Evolutionary conservation across 1,140 invertebrate species (phyloP).

Genomic region (Papilio polyxenes): DNA sequence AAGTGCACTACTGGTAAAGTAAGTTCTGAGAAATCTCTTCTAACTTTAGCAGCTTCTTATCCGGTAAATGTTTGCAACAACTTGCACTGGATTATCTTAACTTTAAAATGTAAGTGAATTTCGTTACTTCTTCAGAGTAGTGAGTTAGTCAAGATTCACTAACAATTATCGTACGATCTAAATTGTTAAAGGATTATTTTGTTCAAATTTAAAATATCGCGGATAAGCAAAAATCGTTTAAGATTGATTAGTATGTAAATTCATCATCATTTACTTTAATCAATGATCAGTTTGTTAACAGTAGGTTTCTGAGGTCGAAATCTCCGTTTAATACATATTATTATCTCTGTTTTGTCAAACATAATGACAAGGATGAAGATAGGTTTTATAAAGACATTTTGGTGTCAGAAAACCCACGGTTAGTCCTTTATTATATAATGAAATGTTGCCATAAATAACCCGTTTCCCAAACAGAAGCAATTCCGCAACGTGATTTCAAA

Average conservation of each 20-base stretch:
- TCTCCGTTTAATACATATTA: too few relatives aligned
- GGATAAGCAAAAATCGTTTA: too few relatives aligned
- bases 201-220: too few relatives aligned
- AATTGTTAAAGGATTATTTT: background rate
- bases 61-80: constrained; percentile 7
- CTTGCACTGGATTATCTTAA: constrained; percentile 16
- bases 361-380: too few relatives aligned
- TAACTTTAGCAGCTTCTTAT: constrained; percentile 4
- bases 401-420: too few relatives aligned
- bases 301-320: too few relatives aligned
- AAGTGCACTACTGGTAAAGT: background rate
- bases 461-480: background rate
- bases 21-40: background rate
- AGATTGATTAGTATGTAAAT: too few relatives aligned
- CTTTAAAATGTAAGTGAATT: constrained; percentile 30
- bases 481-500: background rate
- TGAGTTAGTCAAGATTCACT: constrained; percentile 4
- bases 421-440: background rate
- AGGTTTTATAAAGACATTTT: too few relatives aligned
- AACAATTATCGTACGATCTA: background rate
- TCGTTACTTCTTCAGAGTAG: background rate
- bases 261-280: too few relatives aligned
- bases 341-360: too few relatives aligned
- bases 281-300: too few relatives aligned
- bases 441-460: background rate